phyloP scores from a whole-genome alignment of 2,888 invertebrate species.

The Meteorus colon region DNA sequence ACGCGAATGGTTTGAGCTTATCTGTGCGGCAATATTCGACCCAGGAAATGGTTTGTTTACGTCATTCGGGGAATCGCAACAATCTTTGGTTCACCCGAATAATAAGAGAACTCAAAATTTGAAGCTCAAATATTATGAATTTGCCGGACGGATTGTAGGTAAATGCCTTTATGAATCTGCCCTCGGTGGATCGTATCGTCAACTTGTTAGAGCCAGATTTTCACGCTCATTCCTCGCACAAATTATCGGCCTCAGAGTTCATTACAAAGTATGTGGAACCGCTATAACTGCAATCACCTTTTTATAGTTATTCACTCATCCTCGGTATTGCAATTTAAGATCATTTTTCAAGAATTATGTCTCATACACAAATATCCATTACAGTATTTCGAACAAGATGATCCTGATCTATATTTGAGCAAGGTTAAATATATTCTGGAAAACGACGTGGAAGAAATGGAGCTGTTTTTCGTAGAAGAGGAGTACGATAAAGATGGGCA shows the following conservation, averaged over 20 bases:
- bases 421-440: constrained; percentile 95
- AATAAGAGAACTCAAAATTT: constrained; percentile 83
- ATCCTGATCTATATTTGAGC: constrained; percentile 93
- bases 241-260: constrained; percentile 93
- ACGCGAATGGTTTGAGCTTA: constrained; percentile 94
- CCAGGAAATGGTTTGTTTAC: constrained; percentile 87
- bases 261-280: constrained; percentile 83
- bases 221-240: constrained; percentile 95
- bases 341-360: neutral
- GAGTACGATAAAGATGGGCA: constrained; percentile 87
- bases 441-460: constrained; percentile 89
- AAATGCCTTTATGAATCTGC: constrained; percentile 96
- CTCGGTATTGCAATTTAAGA: too few relatives aligned
- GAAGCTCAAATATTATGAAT: constrained; percentile 92
- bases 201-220: constrained; percentile 91
- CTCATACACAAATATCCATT: constrained; percentile 51
- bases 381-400: constrained; percentile 96
- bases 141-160: constrained; percentile 94
- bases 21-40: constrained; percentile 92
- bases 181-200: constrained; percentile 90
- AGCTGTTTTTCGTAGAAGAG: constrained; percentile 92
- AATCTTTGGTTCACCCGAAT: constrained; percentile 93
- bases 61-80: constrained; percentile 89
- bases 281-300: too few relatives aligned
- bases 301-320: too few relatives aligned